phyloP scores from a whole-genome alignment of 2,888 invertebrate species.

The Keiferia lycopersicella region DNA sequence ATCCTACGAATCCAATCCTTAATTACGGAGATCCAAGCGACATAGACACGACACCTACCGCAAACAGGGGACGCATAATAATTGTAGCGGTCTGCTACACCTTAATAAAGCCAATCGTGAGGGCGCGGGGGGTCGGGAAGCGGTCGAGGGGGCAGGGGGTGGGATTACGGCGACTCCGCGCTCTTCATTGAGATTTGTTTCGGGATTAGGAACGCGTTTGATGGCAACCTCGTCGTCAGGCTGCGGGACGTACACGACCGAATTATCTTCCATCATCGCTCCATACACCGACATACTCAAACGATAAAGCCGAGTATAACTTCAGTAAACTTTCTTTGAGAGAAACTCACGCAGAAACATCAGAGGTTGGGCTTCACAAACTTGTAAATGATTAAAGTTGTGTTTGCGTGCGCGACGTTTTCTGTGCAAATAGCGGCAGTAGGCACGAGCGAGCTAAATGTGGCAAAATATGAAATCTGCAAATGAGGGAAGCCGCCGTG shows the following conservation, averaged over 20 bases:
- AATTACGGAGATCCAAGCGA: slow-evolving; percentile 76
- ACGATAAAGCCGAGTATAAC: slow-evolving; percentile 65
- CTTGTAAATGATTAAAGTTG: slow-evolving; percentile 59
- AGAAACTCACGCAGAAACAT: slow-evolving; percentile 59
- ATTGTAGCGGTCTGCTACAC: slow-evolving; percentile 81
- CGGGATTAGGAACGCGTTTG: slow-evolving; percentile 77
- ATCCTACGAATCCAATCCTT: slow-evolving; percentile 73
- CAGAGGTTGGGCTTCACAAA: slow-evolving; percentile 54
- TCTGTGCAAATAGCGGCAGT: slow-evolving; percentile 51
- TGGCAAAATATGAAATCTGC: slow-evolving; percentile 59
- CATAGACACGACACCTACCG: slow-evolving; percentile 75
- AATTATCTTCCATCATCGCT: slow-evolving; percentile 52
- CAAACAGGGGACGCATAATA: slow-evolving; percentile 81
- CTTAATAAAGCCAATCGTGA: slow-evolving; percentile 80
- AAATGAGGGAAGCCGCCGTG: slow-evolving; percentile 51
- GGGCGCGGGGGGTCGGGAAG: slow-evolving; percentile 47
- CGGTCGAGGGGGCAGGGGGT: slow-evolving; percentile 49
- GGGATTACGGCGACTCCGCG: slow-evolving; percentile 73
- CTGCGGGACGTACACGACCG: slow-evolving; percentile 50
- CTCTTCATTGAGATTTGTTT: slow-evolving; percentile 82
- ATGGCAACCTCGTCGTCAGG: slow-evolving; percentile 65
- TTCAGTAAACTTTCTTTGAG: slow-evolving; percentile 52
- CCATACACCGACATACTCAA: slow-evolving; percentile 52
- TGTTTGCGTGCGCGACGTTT: slow-evolving; percentile 47
- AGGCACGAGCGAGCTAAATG: slow-evolving; percentile 43